A percentile compares a stretch with the other conserved stretches of the same genome.
phyloP scores from a whole-genome alignment of 2,113 vertebrate species.

The Leuciscus idus region DNA sequence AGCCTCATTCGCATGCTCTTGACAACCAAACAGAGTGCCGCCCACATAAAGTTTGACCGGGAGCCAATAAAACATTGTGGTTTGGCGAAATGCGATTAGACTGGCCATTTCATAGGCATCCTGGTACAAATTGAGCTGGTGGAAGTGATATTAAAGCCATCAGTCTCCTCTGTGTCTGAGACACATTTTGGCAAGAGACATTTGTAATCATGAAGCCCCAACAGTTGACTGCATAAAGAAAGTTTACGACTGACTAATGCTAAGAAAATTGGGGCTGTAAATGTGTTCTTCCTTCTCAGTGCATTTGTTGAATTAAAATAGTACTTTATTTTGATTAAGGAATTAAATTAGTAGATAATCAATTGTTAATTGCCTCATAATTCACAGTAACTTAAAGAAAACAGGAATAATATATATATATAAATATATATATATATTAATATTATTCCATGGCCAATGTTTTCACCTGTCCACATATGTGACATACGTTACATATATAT shows the following conservation, averaged over 20 bases:
- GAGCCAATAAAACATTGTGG: constrained; percentile 46
- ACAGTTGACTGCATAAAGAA: constrained; percentile 32
- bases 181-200: constrained; percentile 31
- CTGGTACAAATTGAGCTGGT: constrained; percentile 50
- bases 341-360: background rate
- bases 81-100: constrained; percentile 51
- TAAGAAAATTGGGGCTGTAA: background rate
- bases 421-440: background rate
- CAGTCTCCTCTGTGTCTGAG: constrained; percentile 51
- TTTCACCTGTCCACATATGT: too few relatives aligned
- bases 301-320: constrained; percentile 6
- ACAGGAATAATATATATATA: too few relatives aligned
- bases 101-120: constrained; percentile 53
- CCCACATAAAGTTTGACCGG: constrained; percentile 47
- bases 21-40: constrained; percentile 45
- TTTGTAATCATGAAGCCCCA: constrained; percentile 41
- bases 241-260: background rate
- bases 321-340: background rate
- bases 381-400: too few relatives aligned
- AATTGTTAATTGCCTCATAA: constrained; percentile 4
- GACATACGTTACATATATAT: background rate
- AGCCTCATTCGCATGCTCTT: background rate
- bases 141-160: constrained; percentile 60
- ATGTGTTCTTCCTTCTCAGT: background rate
- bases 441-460: too few relatives aligned